Evolutionary conservation across 2,797 vertebrate species (phyloP), one percentile per base, ranked within the genome.

Genomic region (Crenichthys baileyi): DNA sequence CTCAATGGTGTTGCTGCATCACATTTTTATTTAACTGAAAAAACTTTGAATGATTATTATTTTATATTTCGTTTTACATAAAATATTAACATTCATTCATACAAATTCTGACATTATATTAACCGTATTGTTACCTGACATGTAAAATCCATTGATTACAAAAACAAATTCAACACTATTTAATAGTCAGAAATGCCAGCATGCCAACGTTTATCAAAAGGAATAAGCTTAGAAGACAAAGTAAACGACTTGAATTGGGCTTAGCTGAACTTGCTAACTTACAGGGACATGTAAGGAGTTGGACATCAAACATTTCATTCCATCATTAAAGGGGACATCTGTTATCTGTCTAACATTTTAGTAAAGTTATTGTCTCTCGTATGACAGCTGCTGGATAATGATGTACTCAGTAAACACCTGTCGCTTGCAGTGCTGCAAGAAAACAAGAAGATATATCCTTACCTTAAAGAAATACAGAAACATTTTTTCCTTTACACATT

Each of bases 271-370:
- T 70, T 75, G 46, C 84, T 76, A 36, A 82, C 78, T 73, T 86
- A 16, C 48, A 44, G 76, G 83, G 79, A 75, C 31, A 78, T 83
- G 72, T 77, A 26, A 11, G 3, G 2, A 75, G 80, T 56, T 50
- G 13, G 73, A 89, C 76, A 84, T 88, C 78, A 82, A 88, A 88
- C 78, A 56, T 84, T 80, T 80, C 61, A 72, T 84, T 80, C 79
- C 61, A 72, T 82, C 76, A 79, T 87, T 82, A 63, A 20, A 73
- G 58, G 55, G 44, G 79, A 89, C 88, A 91, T 88, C 86, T 89
- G 90, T 75, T 85, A 71, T 86, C 63, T 77, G 65, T 73, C 68
- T 58, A 46, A 31, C 67, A 82, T 13, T 50, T 36, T 63, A 73
- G 63, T 70, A 61, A 79, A 83, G 71, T 44, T 51, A 11, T 79